Base-by-base conservation (phyloP, 2,888 invertebrate species). In the Seladonia tumulorum region DNA sequence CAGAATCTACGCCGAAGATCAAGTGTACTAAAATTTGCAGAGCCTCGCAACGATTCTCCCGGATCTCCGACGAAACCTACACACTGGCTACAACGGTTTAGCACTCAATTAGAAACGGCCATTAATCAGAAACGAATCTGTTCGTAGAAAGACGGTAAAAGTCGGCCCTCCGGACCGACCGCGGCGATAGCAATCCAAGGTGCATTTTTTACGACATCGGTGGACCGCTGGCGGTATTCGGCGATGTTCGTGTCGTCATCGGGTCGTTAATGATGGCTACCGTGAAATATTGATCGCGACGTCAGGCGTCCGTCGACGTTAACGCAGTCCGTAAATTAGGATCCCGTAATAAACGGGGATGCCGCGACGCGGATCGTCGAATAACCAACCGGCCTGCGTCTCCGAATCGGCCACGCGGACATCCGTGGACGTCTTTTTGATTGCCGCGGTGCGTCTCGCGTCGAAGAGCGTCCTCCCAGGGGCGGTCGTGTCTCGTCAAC, bases 401-500 rank as follows among this genome's bases (percentile, higher is more conserved):
- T 35, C 66, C 18, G 66, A 68, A n/a, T 70, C 45, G 25, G 75
- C n/a, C 25, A 74, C 70, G 74, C 77, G 70, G 70, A 35, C 49
- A 45, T 79, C 53, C 49, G 57, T 76, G 53, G 49, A 66, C 75
- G 76, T 81, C 78, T 82, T 83, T 85, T 87, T 66, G 81, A 87
- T 83, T 71, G 82, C 71, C 60, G 73, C 77, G 83, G 85, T 87
- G 82, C 86, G 86, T 85, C 86, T 68, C 68, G 68, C 68, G 68
- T 68, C 68, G 68, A 68, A 39, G 68, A 68, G 10, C 68, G 72
- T 76, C 83, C 81, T 88, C 76, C 83, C 87, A 85, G 86, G 89
- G 90, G 90, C 90, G 90, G 90, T 89, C 90, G 87, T 87, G 90
- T 90, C 90, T 90, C 90, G 90, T 90, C 90, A 90, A 85, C 86